Percentiles rank a stretch among this genome's conserved stretches.
Evolutionary conservation across 2,888 invertebrate genomes (phyloP).

Genomic region (Morpho deidamia): DNA sequence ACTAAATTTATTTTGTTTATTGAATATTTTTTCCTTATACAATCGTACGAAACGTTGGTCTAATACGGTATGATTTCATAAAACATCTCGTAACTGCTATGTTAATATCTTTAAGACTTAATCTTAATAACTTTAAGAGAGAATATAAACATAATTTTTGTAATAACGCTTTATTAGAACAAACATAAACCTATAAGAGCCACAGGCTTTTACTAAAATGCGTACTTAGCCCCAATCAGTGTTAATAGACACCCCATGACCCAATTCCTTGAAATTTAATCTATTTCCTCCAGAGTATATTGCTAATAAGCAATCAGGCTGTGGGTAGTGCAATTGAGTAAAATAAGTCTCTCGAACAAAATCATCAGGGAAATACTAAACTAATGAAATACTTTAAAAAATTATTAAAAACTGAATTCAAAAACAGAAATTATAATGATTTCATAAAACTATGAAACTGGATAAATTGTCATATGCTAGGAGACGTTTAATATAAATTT

Average conservation of each 20-base stretch:
- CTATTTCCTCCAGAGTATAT: conserved; percentile 46
- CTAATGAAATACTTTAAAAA: not conserved
- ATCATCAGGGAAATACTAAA: conserved; percentile 19
- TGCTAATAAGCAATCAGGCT: conserved; percentile 34
- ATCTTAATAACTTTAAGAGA: too few relatives aligned
- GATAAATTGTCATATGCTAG: too few relatives aligned
- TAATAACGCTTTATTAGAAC: not conserved
- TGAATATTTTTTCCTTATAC: too few relatives aligned
- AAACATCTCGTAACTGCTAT: too few relatives aligned
- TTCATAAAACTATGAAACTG: too few relatives aligned
- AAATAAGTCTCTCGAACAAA: conserved; percentile 15
- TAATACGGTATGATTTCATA: too few relatives aligned
- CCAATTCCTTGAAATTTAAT: conserved; percentile 61
- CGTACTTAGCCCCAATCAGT: conserved; percentile 40
- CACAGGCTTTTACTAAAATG: conserved; percentile 19
- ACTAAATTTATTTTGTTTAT: too few relatives aligned
- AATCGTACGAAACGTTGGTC: too few relatives aligned
- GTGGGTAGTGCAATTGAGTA: conserved; percentile 20
- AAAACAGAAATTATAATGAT: not conserved
- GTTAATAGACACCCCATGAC: conserved; percentile 43
- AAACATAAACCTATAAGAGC: not conserved
- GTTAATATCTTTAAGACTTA: too few relatives aligned
- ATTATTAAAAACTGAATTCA: not conserved
- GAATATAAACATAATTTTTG: too few relatives aligned
- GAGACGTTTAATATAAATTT: too few relatives aligned